Evolutionary conservation across 2,797 vertebrate species (phyloP), one percentile per base, ranked within the genome.

Genomic region (Tapera naevia): DNA sequence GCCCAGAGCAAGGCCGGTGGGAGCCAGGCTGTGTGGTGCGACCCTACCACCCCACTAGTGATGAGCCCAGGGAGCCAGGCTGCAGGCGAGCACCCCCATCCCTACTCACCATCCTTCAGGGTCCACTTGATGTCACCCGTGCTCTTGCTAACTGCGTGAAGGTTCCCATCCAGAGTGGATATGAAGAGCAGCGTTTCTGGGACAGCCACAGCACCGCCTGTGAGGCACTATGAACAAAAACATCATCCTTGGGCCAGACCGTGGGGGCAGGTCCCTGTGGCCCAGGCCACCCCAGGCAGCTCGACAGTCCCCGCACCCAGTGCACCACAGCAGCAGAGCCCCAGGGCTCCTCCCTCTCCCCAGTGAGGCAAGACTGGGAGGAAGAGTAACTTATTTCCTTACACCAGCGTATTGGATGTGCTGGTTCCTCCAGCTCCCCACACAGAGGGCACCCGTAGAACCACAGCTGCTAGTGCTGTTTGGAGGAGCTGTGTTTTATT

Each of bases 111-210:
- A 67, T 99, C 99, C 97, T 98, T 98, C 48, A 99, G 97, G 3
- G 99, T 99, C 99, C 99, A 99, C 93, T 99, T 98, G 97, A 99
- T 97, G 93, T 98, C 98, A 32, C 99, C 99, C 0, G 98, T 98
- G 96, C 98, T 98, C 97, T 99, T 99, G 97, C 98, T 99, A 91
- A 99, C 98, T 0, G 99, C 99, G 0, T 99, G 99, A 53, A 99
- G 98, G 96, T 96, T 99, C 27, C 99, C 99, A 19, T 99, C 99
- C 96, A 99, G 97, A 0, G 99, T 99, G 10, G 99, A 99, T 46
- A 99, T 94, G 4, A 99, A 99, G 74, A 99, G 98, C 78, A 99
- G 98, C 2, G 98, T 98, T 93, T 99, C 99, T 5, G 99, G 98
- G 60, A 98, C 95, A 32, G 98, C 98, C 89, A 98, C 97, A 7